These are phyloP conservation scores for Spisula subtruncata DNA, from an alignment of 2,888 invertebrate species.

Conservation along the genomic window DNA sequence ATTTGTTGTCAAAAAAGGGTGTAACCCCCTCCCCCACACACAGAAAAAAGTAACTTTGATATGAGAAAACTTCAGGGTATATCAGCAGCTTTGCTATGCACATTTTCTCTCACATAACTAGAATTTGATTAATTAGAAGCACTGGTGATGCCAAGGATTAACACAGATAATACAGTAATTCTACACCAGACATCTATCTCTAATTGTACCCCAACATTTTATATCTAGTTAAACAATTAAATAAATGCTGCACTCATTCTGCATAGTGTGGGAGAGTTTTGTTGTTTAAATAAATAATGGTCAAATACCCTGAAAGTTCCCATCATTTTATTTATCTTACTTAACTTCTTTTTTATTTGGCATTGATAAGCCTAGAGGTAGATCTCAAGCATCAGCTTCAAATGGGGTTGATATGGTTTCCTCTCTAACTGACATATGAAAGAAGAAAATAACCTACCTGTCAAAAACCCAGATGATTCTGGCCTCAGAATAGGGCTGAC, in stretches of 20 bases:
- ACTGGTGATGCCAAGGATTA: slow-evolving; percentile 5
- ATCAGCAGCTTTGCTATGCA: neutral
- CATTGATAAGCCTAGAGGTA: no score
- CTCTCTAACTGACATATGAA: no score
- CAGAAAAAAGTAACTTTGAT: neutral
- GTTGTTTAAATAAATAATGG: neutral
- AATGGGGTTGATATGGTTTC: no score
- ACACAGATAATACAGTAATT: neutral
- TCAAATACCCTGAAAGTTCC: neutral
- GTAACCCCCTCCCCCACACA: neutral
- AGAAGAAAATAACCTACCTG: no score
- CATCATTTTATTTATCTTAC: no score
- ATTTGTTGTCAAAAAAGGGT: no score
- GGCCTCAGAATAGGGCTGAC: no score
- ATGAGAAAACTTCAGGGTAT: neutral
- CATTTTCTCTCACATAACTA: neutral
- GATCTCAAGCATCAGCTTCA: no score
- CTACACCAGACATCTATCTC: neutral
- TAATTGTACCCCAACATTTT: neutral
- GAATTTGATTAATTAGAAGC: neutral
- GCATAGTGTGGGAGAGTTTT: neutral
- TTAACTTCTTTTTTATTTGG: no score
- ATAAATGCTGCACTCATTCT: neutral
- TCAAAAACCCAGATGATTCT: no score
- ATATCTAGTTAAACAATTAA: neutral